Base-by-base conservation (phyloP, 2,888 invertebrate species). In the Strigamia crassipes region DNA sequence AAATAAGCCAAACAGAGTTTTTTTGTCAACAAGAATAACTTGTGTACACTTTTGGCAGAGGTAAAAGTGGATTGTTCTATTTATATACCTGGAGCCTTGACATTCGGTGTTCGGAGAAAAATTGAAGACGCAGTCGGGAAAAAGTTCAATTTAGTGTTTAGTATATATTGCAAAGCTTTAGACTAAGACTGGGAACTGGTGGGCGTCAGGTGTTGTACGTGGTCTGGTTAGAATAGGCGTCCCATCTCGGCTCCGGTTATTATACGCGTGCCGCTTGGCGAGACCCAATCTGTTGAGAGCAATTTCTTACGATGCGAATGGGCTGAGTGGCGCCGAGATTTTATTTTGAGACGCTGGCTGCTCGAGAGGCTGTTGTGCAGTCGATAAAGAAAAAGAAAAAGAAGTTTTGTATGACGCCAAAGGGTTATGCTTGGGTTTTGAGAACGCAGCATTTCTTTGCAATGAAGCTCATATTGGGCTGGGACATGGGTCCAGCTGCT, bases 251-350 rank as follows among this genome's bases (percentile, higher is more conserved):
- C 23, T 27, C 27, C 31, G 73, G 15, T 73, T 73, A 73, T 73
- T 73, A 73, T 73, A 73, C 73, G 73, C 31, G 66, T 66, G 66
- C 31, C 38, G 66, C 27, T 66, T 31, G 66, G n/a, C 31, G 66
- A 61, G 41, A 66, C 61, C 31, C 81, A 81, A 81, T 81, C 81
- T 81, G 66, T 61, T 61, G 81, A 66, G 61, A 61, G 66, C 81
- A 61, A 81, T 81, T 81, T 81, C 66, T 80, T 78, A 81, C 61
- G 61, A 81, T 66, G 34, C 81, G 81, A 81, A 81, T 81, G 81
- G 81, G 61, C 81, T 61, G 66, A 34, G 38, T 38, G 81, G 81
- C 81, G 81, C 81, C 81, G 61, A 61, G 66, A 81, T 81, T 81
- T 81, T 66, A 81, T 81, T 81, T 81, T 61, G 81, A 81, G 61